Percentiles rank a stretch among this genome's conserved stretches.
Evolutionary conservation across 2,888 invertebrate genomes (phyloP).

Genomic region (Melinopterus prodromus): DNA sequence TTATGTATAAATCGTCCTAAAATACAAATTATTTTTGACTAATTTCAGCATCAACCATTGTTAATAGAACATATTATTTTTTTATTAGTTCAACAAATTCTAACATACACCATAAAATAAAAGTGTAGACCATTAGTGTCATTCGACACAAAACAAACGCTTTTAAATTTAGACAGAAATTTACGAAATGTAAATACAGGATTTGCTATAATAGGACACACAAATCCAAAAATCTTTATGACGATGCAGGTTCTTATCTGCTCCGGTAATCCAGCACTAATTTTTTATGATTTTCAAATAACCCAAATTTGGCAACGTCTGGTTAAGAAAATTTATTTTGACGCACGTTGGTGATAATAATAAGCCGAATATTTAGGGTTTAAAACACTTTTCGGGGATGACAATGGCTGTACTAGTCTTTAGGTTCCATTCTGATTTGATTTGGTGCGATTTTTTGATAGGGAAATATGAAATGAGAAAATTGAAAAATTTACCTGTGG

Average conservation of each 20-base stretch:
- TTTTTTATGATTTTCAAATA: constrained; percentile 4
- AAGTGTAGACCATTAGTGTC: background rate
- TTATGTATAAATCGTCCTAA: too few species aligned
- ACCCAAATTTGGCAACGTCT: background rate
- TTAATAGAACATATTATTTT: background rate
- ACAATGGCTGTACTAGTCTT: too few species aligned
- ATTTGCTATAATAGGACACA: background rate
- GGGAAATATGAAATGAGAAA: background rate
- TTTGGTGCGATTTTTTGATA: too few species aligned
- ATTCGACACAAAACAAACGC: background rate
- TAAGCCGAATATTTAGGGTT: background rate
- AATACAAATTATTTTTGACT: too few species aligned
- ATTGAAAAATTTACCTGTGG: constrained; percentile 68
- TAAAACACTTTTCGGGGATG: background rate
- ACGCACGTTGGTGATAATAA: background rate
- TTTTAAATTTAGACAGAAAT: background rate
- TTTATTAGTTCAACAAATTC: background rate
- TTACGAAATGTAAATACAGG: background rate
- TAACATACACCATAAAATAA: background rate
- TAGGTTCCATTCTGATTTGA: too few species aligned
- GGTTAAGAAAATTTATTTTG: background rate
- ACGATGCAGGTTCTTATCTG: background rate
- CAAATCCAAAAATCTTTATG: constrained; percentile 4
- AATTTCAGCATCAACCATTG: too few species aligned
- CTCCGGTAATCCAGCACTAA: background rate